Base-by-base conservation (phyloP, 2,113 vertebrate genomes). In the Apistogramma diplotaenia region DNA sequence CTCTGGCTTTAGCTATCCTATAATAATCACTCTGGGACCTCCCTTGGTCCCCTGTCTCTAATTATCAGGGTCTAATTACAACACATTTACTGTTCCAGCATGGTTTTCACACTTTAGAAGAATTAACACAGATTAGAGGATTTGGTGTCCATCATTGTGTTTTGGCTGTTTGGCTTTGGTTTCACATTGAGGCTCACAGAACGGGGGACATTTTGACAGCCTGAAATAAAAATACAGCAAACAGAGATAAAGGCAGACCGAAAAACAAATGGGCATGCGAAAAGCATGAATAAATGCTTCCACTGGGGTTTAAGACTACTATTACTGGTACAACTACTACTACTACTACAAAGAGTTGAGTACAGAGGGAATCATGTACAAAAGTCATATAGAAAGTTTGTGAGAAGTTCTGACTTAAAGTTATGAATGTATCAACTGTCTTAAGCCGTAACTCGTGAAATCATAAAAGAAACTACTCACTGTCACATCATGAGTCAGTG, bases 51-150 rank as follows among this genome's bases (percentile, higher is more conserved):
- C 91, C 49, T 51, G 46, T 61, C 90, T 90, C 87, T 92, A 90
- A 93, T 93, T 92, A 92, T 92, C 87, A 87, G 87, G 76, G 80
- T 91, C 83, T 92, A 91, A 90, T 93, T 90, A 86, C 87, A 89
- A 88, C 91, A 92, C 91, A 85, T 91, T 88, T 27, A 82, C 83
- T 85, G 81, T 89, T 91, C 87, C 75, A 77, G 79, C 71, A 74
- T 53, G 55, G n/a, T 80, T 91, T 92, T 93, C 87, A 87, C 91
- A 92, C 88, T 90, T 83, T 21, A 29, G 58, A 79, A 85, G 75
- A 85, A 84, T 87, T 78, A 89, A 85, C 72, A 79, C 74, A 88
- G 88, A 89, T 93, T 84, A 91, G 77, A 88, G 84, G 86, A 86
- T 90, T 88, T 85, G 81, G 58, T 88, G 87, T 85, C 78, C 85